Evolutionary conservation across 64 coral and sea anemone genomes (phyloP), one percentile per base, ranked within the genome.

Genomic region (Orbicella faveolata): DNA sequence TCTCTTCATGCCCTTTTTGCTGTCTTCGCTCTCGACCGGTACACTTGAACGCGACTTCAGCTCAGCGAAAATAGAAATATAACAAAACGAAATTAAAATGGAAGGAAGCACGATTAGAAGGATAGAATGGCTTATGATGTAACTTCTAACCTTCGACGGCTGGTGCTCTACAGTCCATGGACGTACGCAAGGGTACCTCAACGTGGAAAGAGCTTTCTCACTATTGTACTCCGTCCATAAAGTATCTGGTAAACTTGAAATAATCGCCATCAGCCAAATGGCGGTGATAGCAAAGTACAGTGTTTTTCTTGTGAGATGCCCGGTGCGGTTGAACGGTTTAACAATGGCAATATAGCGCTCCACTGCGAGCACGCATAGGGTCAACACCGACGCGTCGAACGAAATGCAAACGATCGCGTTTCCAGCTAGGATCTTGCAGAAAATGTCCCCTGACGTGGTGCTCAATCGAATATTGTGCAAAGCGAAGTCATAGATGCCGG

Each of bases 401-500:
- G 79, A 35, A 19, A 81, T 20, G 33, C 79, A 81, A 37, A 64
- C 79, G 26, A 63, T 63, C 6, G 79, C 79, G 25, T 81, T 81
- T 17, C 79, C 79, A 35, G 57, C 79, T 34, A 81, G 19, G 11
- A 81, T 30, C 79, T 81, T 81, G 16, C 79, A 81, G 14, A 81
- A 30, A 5, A 63, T 63, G 79, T 81, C 79, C 15, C 30, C 57
- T 15, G 30, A 19, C 5, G 25, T 81, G 17, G 79, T 34, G 30
- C 16, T 30, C n/a, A 81, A 63, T n/a, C 3, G 25, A 16, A 81
- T 19, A 35, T 34, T 16, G 30, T 35, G 59, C 63, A 81, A 17
- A 35, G 55, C 79, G 17, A 81, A 81, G 52, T 81, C 79, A 67
- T 81, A 81, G n/a, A 81, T 18, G 17, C 54, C 79, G 1, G 79